A percentile compares a stretch with the other conserved stretches of the same genome.
Conservation (phyloP, 2,888 invertebrate genomes). For the Drosophila nr. perissopoda region DNA sequence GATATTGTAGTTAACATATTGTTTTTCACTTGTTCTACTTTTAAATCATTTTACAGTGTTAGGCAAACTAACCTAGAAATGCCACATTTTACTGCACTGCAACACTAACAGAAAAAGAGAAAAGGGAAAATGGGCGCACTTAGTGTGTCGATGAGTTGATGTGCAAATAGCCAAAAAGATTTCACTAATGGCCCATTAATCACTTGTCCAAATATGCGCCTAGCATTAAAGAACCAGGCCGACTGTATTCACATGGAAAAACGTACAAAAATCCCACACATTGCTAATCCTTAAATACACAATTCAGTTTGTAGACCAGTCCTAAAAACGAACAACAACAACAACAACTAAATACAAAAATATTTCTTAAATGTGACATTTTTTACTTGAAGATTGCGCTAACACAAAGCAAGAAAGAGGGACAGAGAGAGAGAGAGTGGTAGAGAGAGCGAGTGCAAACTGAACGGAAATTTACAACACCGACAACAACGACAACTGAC, state of each 20-base stretch:
- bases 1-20: background rate
- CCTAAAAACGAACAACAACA: slow-evolving; percentile 26
- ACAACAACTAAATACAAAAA: slow-evolving; percentile 18
- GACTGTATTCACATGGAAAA: slow-evolving; percentile 55
- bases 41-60: background rate
- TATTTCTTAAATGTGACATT: slow-evolving; percentile 68
- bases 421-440: background rate
- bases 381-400: slow-evolving; percentile 55
- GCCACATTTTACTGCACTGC: too few relatives aligned
- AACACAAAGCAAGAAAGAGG: background rate
- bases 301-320: slow-evolving; percentile 41
- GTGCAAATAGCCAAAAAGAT: slow-evolving; percentile 54
- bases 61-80: background rate
- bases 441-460: slow-evolving; percentile 16
- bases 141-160: slow-evolving; percentile 7
- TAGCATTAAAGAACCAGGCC: slow-evolving; percentile 51
- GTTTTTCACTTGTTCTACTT: background rate
- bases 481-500: slow-evolving; percentile 32
- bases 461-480: slow-evolving; percentile 74
- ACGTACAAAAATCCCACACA: slow-evolving; percentile 70
- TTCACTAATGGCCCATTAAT: slow-evolving; percentile 70
- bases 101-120: background rate
- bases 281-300: slow-evolving; percentile 70
- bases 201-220: slow-evolving; percentile 66
- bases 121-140: slow-evolving; percentile 20